phyloP scores from a whole-genome alignment of 2,888 invertebrate genomes.

The Euproctis similis region DNA sequence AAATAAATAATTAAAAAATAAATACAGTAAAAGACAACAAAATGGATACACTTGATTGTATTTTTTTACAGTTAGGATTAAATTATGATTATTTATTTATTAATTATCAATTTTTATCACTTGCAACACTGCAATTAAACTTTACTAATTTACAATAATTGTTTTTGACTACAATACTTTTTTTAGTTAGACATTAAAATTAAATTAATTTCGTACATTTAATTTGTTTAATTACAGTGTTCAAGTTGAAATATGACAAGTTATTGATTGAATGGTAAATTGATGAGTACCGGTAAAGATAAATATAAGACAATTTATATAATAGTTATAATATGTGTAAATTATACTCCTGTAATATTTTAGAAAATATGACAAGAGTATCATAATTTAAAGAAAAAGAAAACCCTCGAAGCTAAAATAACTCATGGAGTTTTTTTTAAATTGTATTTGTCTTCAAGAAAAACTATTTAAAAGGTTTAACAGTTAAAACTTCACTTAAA shows the following conservation, averaged over 20 bases:
- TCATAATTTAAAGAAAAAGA: no score
- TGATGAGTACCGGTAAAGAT: conserved; percentile 1
- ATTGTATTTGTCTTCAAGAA: no score
- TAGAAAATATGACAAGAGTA: no score
- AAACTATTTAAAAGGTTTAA: no score
- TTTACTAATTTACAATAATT: conserved; percentile 3
- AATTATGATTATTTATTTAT: conserved; percentile 8
- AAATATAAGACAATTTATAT: no score
- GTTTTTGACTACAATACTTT: conserved; percentile 22
- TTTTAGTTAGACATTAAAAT: no score
- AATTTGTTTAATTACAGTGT: conserved; percentile 17
- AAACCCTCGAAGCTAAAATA: no score
- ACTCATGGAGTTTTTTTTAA: no score
- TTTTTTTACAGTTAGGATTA: conserved; percentile 14
- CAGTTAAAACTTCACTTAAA: no score
- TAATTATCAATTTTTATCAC: no score
- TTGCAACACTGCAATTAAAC: conserved; percentile 20
- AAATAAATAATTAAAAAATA: conserved; percentile 25
- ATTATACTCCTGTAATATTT: no score
- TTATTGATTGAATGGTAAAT: conserved; percentile 3
- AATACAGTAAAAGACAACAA: conserved; percentile 14
- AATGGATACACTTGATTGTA: conserved; percentile 19
- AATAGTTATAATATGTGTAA: no score
- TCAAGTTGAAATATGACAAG: conserved; percentile 5
- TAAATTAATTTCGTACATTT: conserved; percentile 14